These are phyloP conservation scores for Coelopa pilipes DNA, from an alignment of 2,888 invertebrate genomes.

Conservation along the genomic window DNA sequence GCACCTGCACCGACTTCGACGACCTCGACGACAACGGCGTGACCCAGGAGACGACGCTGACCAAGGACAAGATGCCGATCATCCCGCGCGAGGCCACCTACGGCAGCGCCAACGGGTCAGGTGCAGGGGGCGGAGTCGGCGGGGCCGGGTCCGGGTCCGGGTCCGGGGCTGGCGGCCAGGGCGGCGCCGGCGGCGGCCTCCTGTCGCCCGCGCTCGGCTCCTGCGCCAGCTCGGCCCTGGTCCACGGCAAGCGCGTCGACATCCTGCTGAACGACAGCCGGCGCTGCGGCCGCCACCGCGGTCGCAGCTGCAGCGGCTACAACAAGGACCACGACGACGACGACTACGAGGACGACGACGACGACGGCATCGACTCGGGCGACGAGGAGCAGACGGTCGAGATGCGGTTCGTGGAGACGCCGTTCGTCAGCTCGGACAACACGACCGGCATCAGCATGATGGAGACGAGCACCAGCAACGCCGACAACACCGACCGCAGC, in stretches of 20 bases:
- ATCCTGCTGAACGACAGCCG: conserved; percentile 56
- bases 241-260: conserved; percentile 54
- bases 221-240: conserved; percentile 52
- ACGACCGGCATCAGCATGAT: conserved; percentile 60
- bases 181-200: conserved; percentile 35
- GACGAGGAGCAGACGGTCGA: conserved; percentile 64
- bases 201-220: conserved; percentile 44
- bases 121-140: not conserved
- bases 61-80: conserved; percentile 59
- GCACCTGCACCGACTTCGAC: conserved; percentile 48
- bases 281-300: conserved; percentile 44
- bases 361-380: conserved; percentile 57
- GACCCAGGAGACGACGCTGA: conserved; percentile 59
- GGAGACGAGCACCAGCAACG: conserved; percentile 55
- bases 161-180: not conserved
- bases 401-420: conserved; percentile 63
- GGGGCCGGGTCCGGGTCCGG: conserved; percentile 42
- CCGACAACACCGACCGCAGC: conserved; percentile 43
- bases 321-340: no score
- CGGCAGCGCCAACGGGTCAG: conserved; percentile 51
- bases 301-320: conserved; percentile 31
- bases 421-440: conserved; percentile 64
- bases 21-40: conserved; percentile 62
- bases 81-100: conserved; percentile 64
- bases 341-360: conserved; percentile 29